A percentile compares a stretch with the other conserved stretches of the same genome.
Conservation (phyloP, 1,140 invertebrate species). For the Drosophila virilis region DNA sequence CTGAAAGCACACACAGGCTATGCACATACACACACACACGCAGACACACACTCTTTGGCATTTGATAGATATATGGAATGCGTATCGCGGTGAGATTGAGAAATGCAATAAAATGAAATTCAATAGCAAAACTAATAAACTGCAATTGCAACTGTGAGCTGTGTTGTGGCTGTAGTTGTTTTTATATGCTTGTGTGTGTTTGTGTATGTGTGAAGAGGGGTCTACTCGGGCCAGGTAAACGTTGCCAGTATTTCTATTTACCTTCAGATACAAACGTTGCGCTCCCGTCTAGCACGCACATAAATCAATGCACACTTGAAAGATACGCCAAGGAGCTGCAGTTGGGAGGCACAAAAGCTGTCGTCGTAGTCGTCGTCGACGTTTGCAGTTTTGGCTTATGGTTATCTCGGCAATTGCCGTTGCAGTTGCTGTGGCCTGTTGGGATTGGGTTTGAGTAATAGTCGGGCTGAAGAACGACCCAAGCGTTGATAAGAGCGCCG, state of each 20-base stretch:
- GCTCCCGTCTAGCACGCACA: slow-evolving; percentile 49
- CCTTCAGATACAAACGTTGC: slow-evolving; percentile 34
- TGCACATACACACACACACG: slow-evolving; percentile 21
- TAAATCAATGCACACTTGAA: slow-evolving; percentile 72
- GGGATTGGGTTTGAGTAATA: slow-evolving; percentile 21
- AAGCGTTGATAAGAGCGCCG: slow-evolving; percentile 38
- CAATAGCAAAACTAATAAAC: slow-evolving; percentile 81
- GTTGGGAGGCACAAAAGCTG: slow-evolving; percentile 10
- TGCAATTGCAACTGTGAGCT: slow-evolving; percentile 54
- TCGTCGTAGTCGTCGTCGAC: slow-evolving; percentile 3
- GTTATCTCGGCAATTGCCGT: slow-evolving; percentile 28
- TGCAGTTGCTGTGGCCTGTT: background rate
- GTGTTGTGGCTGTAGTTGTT: background rate
- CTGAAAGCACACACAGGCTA: slow-evolving; percentile 8
- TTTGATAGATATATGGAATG: slow-evolving; percentile 44
- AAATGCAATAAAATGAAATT: slow-evolving; percentile 66
- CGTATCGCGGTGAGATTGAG: background rate
- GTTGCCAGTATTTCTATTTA: slow-evolving; percentile 59
- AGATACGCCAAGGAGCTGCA: slow-evolving; percentile 40
- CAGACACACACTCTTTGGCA: slow-evolving; percentile 11
- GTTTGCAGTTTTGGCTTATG: slow-evolving; percentile 36
- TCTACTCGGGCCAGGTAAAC: background rate
- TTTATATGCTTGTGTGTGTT: too few relatives aligned
- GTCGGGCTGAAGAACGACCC: slow-evolving; percentile 1
- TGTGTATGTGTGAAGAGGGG: background rate